These are phyloP conservation scores for Nymphalis c-album DNA, from an alignment of 2,888 invertebrate genomes.

Conservation along the genomic window DNA sequence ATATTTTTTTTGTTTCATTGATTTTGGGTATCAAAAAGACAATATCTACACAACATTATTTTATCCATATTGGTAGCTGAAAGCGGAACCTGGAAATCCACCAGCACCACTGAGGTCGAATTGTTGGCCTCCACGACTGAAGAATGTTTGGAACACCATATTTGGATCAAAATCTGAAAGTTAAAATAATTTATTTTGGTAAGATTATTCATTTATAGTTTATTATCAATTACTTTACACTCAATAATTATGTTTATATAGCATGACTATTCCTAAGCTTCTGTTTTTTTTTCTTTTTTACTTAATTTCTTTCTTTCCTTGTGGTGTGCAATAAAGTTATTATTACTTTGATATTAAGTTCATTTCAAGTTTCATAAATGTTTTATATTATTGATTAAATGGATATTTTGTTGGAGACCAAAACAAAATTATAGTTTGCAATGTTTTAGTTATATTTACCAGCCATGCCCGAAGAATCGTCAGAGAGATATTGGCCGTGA, in stretches of 20 bases:
- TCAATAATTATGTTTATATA: too few relatives aligned
- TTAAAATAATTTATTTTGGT: constrained; percentile 36
- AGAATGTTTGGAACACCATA: constrained; percentile 93
- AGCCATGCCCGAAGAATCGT: constrained; percentile 80
- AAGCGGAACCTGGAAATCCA: constrained; percentile 82
- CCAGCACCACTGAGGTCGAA: constrained; percentile 79
- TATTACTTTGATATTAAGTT: too few relatives aligned
- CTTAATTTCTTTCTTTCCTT: too few relatives aligned
- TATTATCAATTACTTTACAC: too few relatives aligned
- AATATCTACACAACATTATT: neutral
- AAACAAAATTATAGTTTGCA: neutral
- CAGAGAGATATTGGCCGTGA: constrained; percentile 94
- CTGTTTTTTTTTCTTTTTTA: too few relatives aligned
- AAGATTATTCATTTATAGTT: too few relatives aligned
- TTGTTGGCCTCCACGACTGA: constrained; percentile 81
- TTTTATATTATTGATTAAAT: too few relatives aligned
- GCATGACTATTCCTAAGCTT: too few relatives aligned
- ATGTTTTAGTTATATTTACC: constrained; percentile 49
- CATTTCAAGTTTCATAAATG: too few relatives aligned
- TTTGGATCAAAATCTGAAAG: constrained; percentile 89
- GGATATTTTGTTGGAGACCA: neutral
- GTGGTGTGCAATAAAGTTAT: too few relatives aligned
- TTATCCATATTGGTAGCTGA: constrained; percentile 87
- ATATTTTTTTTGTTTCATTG: constrained; percentile 35
- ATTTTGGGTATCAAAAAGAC: constrained; percentile 10